Conservation (phyloP, 2,113 vertebrate species). For the Pseudorhombus dupliciocellatus region DNA sequence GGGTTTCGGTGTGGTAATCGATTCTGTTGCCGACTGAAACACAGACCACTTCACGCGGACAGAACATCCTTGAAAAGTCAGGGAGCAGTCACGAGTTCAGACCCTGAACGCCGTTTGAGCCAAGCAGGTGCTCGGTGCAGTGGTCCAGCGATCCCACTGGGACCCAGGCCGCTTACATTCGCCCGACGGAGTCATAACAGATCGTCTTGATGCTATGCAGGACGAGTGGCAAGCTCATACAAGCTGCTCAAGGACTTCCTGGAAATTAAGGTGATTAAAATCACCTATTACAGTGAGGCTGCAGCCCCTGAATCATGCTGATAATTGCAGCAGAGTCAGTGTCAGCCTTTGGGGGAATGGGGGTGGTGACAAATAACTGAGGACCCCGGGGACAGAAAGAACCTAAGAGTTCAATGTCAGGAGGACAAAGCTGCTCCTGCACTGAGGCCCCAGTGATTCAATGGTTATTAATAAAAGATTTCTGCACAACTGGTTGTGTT, state of each 20-base stretch:
- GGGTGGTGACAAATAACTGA: conserved; percentile 38
- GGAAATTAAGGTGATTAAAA: conserved; percentile 62
- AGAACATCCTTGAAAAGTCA: conserved; percentile 27
- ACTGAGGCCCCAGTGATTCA: conserved; percentile 33
- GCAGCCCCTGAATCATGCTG: conserved; percentile 51
- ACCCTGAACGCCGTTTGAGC: conserved; percentile 1
- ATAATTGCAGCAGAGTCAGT: conserved; percentile 50
- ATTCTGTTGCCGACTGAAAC: conserved; percentile 5
- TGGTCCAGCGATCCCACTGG: neutral
- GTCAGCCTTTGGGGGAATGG: conserved; percentile 51
- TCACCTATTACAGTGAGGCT: conserved; percentile 51
- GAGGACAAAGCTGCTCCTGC: conserved; percentile 30
- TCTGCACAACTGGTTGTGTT: conserved; percentile 2
- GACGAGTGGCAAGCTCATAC: conserved; percentile 17
- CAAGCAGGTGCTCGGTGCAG: conserved; percentile 16
- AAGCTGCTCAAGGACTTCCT: conserved; percentile 55
- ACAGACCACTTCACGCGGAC: neutral
- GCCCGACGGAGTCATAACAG: conserved; percentile 32
- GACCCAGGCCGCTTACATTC: conserved; percentile 21
- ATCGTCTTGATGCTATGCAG: conserved; percentile 27
- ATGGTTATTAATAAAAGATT: conserved; percentile 35
- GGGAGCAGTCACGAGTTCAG: conserved; percentile 6
- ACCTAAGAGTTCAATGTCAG: conserved; percentile 48
- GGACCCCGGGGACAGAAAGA: conserved; percentile 10
- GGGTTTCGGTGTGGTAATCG: neutral